Evolutionary conservation across 2,113 vertebrate genomes (phyloP).

Genomic region (Triplophysa tibetana): DNA sequence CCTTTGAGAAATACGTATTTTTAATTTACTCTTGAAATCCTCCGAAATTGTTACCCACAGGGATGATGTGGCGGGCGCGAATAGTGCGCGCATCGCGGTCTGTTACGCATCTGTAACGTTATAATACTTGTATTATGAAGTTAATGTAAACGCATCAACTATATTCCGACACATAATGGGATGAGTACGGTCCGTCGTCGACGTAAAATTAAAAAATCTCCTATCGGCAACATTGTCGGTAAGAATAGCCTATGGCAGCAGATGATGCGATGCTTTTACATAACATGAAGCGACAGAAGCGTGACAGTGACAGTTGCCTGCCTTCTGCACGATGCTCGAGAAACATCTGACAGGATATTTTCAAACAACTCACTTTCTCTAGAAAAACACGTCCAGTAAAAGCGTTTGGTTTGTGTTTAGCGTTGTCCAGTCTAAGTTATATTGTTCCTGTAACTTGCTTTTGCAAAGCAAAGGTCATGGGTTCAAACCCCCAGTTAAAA

Average conservation of each 20-base stretch:
- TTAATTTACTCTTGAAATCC: neutral
- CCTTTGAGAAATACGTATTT: neutral
- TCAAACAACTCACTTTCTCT: no score
- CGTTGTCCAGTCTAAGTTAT: no score
- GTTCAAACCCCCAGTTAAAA: no score
- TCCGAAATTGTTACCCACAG: neutral
- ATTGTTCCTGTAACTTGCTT: no score
- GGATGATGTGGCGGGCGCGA: neutral
- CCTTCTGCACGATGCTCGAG: neutral
- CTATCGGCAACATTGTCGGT: neutral
- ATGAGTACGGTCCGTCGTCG: neutral
- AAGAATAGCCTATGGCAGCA: neutral
- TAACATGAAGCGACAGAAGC: constrained; percentile 11
- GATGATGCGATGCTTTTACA: constrained; percentile 42
- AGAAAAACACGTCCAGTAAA: no score
- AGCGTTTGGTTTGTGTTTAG: no score
- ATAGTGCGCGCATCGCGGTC: neutral
- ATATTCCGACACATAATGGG: neutral
- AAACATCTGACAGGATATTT: neutral
- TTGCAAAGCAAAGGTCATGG: no score
- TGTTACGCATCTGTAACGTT: neutral
- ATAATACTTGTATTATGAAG: neutral
- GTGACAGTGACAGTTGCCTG: constrained; percentile 4
- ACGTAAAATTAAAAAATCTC: neutral
- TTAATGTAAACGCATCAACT: neutral